phyloP scores from a whole-genome alignment of 2,888 invertebrate genomes.

The Eilema caniola region DNA sequence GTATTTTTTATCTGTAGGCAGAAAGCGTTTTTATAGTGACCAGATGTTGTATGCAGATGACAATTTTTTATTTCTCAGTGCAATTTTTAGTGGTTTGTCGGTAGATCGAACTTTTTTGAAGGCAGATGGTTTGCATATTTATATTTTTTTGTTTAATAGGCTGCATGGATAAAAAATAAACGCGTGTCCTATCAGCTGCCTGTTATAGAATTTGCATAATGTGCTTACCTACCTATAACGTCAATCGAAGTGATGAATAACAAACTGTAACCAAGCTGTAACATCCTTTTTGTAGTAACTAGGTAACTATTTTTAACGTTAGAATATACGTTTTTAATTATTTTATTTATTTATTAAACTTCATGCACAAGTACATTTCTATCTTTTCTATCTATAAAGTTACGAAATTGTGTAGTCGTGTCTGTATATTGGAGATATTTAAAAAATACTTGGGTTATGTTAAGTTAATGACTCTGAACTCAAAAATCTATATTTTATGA shows the following conservation, averaged over 20 bases:
- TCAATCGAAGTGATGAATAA: conserved; percentile 4
- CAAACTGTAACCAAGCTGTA: background rate
- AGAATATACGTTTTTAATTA: too few species aligned
- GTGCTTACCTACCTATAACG: conserved; percentile 8
- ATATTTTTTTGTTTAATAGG: conserved; percentile 59
- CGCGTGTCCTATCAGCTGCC: conserved; percentile 53
- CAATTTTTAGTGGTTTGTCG: conserved; percentile 83
- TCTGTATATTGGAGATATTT: too few species aligned
- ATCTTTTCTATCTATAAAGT: too few species aligned
- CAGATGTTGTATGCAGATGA: conserved; percentile 87
- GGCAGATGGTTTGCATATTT: conserved; percentile 80
- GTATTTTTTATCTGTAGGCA: conserved; percentile 71
- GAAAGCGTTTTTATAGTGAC: conserved; percentile 75
- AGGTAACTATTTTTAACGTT: too few species aligned
- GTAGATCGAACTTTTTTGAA: conserved; percentile 72
- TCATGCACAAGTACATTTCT: too few species aligned
- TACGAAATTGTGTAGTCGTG: too few species aligned
- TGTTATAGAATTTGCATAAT: conserved; percentile 47
- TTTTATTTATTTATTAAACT: too few species aligned
- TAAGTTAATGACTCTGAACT: too few species aligned
- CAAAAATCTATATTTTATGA: too few species aligned
- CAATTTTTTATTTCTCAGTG: conserved; percentile 76
- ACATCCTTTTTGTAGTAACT: background rate
- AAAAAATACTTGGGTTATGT: too few species aligned
- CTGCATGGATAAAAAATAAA: conserved; percentile 50